phyloP scores from a whole-genome alignment of 2,888 invertebrate genomes.

The Lissonota sp. region DNA sequence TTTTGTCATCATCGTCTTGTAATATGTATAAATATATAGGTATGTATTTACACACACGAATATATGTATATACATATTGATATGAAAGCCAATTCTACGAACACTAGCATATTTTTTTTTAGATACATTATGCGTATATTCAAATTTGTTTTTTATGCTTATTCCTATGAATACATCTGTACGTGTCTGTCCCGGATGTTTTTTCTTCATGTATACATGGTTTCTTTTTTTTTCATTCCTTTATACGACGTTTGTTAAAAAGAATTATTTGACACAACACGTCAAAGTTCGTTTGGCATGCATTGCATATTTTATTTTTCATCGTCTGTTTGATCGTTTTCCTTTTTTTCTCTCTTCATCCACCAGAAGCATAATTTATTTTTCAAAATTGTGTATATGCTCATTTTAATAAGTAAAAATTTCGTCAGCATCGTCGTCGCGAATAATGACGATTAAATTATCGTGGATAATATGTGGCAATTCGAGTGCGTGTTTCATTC shows the following conservation, averaged over 20 bases:
- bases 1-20: slow-evolving; percentile 63
- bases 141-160: slow-evolving; percentile 75
- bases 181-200: slow-evolving; percentile 68
- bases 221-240: slow-evolving; percentile 59
- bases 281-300: slow-evolving; percentile 77
- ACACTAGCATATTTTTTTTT: slow-evolving; percentile 74
- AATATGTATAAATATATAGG: slow-evolving; percentile 37
- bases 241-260: slow-evolving; percentile 55
- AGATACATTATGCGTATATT: slow-evolving; percentile 77
- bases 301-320: slow-evolving; percentile 75
- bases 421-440: slow-evolving; percentile 75
- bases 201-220: slow-evolving; percentile 64
- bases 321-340: slow-evolving; percentile 62
- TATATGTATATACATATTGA: slow-evolving; percentile 55
- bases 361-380: slow-evolving; percentile 79
- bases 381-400: slow-evolving; percentile 58
- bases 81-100: slow-evolving; percentile 77
- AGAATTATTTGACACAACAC: slow-evolving; percentile 75
- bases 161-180: slow-evolving; percentile 77
- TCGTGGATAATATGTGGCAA: slow-evolving; percentile 65
- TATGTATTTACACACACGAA: slow-evolving; percentile 13
- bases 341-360: slow-evolving; percentile 70
- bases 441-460: slow-evolving; percentile 77
- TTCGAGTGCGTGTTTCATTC: slow-evolving; percentile 73
- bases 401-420: slow-evolving; percentile 80